A percentile compares a stretch with the other conserved stretches of the same genome.
Conservation (phyloP, 2,797 vertebrate species). For the Pyrrhura leucotis region DNA sequence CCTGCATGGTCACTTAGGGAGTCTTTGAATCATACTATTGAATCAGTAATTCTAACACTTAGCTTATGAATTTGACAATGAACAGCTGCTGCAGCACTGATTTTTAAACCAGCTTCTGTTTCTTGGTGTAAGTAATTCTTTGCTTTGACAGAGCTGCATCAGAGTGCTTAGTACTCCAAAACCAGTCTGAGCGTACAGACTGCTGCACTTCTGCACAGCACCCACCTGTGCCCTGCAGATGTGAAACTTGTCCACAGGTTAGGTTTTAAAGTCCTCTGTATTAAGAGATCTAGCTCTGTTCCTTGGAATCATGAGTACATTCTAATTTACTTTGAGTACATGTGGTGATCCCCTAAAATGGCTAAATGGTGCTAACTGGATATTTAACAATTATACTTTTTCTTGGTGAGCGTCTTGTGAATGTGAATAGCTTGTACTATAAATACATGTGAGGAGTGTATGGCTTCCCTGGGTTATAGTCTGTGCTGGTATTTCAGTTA, state of each 20-base stretch:
- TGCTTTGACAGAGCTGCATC: background rate
- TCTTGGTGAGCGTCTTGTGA: background rate
- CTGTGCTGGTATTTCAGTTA: background rate
- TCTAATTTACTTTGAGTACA: background rate
- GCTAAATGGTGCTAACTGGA: background rate
- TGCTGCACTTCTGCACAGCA: background rate
- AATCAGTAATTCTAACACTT: background rate
- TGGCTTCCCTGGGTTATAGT: conserved; percentile 1
- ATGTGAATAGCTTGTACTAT: background rate
- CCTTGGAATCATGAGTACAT: background rate
- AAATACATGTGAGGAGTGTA: background rate
- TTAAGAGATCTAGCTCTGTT: background rate
- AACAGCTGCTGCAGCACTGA: background rate
- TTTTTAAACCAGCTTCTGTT: background rate
- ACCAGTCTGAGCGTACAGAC: rapidly evolving
- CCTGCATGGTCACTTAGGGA: background rate
- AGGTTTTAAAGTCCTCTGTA: background rate
- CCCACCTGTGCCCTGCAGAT: background rate
- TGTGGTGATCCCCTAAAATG: background rate
- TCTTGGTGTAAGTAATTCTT: background rate
- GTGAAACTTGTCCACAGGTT: background rate
- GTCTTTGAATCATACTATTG: background rate
- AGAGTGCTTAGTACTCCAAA: background rate
- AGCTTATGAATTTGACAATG: background rate
- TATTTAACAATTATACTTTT: background rate